Base-by-base conservation (phyloP, 2,888 invertebrate genomes). In the Apamea sordens region DNA sequence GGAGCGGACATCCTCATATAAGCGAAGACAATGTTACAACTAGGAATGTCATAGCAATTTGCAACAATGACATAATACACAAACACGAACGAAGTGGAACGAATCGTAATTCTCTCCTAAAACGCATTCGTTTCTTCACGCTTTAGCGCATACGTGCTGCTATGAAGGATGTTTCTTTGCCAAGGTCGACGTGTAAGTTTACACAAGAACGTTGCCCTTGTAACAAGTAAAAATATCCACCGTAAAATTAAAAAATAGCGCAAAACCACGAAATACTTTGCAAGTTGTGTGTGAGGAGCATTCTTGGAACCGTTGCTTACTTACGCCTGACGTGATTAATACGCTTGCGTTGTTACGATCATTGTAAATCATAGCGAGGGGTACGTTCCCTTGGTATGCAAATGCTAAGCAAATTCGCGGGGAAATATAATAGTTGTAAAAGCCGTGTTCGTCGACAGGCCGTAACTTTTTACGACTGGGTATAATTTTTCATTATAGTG, bases 1-100 rank as follows among this genome's bases (percentile, higher is more conserved):
- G 90, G 92, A 91, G 89, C 93, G 96, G 96, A 96, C 91, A 94
- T 96, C 96, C 96, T 96, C 86, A 96, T 96, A 95, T 92, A 93
- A 91, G 93, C 93, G 94, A 94, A 95, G 94, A 96, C 95, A 93
- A 93, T 91, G 92, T 91, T 89, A 92, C 82, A 93, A 92, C 93
- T 88, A 94, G 92, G 93, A 94, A 94, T 94, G 93, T 94, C 93
- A 92, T 88, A 93, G 91, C 94, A 94, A 96, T 95, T 96, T 94
- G 90, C 91, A 90, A 91, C 92, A 92, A 94, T 95, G 94, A 95
- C 93, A 93, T 92, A 93, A 93, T 90, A 92, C 91, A 84, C 84
- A 89, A 92, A 90, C 87, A 84, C 79, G 75, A 82, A 86, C 85
- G 70, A 87, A 87, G 84, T 85, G 81, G 85, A 86, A 82, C 84